Evolutionary conservation across 1,140 invertebrate species (phyloP).

Genomic region (Cecropterus lyciades): DNA sequence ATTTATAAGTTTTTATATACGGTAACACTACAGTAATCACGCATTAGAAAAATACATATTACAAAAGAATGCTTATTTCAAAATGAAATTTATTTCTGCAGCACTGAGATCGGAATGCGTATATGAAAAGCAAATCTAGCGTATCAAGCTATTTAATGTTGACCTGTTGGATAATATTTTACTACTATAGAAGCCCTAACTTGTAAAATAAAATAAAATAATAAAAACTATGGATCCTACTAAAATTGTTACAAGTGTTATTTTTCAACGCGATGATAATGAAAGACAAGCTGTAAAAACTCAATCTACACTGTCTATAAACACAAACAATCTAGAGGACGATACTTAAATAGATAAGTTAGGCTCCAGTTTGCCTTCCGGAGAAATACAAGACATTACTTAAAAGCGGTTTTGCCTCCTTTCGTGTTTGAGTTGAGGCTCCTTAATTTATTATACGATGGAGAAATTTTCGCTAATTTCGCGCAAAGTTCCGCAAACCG

Average conservation of each 20-base stretch:
- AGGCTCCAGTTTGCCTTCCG: conserved; percentile 22
- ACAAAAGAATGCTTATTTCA: no score
- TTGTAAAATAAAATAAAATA: no score
- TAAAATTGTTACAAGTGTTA: neutral
- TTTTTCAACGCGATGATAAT: neutral
- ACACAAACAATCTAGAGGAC: conserved; percentile 20
- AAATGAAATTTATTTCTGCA: no score
- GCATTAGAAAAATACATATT: no score
- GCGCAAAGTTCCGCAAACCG: conserved; percentile 54
- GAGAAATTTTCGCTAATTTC: conserved; percentile 65
- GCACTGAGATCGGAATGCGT: no score
- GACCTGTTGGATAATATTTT: no score
- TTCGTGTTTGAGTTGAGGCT: conserved; percentile 54
- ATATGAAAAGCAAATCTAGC: no score
- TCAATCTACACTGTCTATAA: conserved; percentile 14
- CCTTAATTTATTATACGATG: conserved; percentile 55
- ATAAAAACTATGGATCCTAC: no score
- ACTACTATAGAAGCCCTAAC: no score
- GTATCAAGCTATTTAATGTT: no score
- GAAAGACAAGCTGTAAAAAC: conserved; percentile 13
- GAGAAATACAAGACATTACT: conserved; percentile 38
- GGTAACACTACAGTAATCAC: no score
- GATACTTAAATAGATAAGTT: conserved; percentile 37
- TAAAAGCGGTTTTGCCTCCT: conserved; percentile 37
- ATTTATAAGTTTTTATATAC: no score